Conservation (phyloP, 2,113 vertebrate species). For the Cinclus mexicanus region DNA sequence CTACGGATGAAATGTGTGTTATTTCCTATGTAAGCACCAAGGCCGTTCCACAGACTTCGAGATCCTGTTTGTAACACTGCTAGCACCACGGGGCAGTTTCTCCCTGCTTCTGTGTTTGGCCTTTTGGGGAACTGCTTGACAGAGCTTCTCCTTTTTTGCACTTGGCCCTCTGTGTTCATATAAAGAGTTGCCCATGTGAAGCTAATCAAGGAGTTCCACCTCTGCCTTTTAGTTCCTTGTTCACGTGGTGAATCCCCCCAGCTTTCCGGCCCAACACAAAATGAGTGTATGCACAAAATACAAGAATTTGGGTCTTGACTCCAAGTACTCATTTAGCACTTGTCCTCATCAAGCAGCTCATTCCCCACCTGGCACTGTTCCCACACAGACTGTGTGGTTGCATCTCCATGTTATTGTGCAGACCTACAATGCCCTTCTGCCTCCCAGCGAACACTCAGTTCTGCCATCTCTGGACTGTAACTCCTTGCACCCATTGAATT, state of each 20-base stretch:
- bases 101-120: neutral
- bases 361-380: neutral
- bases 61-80: neutral
- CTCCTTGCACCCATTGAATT: neutral
- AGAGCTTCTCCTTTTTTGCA: neutral
- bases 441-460: neutral
- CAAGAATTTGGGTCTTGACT: neutral
- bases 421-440: neutral
- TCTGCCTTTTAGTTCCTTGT: neutral
- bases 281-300: neutral
- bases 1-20: neutral
- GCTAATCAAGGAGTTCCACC: neutral
- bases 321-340: neutral
- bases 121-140: neutral
- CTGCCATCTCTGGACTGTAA: neutral
- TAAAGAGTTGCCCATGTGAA: neutral
- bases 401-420: neutral
- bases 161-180: neutral
- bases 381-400: accelerated
- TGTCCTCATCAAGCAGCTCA: neutral
- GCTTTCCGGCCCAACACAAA: neutral
- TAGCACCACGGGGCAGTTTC: neutral
- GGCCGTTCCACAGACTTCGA: neutral
- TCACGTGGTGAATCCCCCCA: neutral
- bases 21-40: neutral